A percentile compares a stretch with the other conserved stretches of the same genome.
phyloP scores from a whole-genome alignment of 2,888 invertebrate genomes.

The Apodemia duryi region DNA sequence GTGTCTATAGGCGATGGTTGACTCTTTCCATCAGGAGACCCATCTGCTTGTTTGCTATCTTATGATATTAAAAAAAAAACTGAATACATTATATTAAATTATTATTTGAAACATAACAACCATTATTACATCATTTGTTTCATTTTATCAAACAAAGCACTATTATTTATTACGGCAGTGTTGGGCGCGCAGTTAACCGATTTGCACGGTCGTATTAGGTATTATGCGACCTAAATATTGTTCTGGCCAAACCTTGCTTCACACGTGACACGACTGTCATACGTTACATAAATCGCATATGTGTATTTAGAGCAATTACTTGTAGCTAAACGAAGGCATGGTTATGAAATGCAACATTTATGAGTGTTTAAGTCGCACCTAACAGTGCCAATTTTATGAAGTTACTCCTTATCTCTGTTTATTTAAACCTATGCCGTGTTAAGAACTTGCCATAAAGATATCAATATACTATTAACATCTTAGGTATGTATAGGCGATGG shows the following conservation, averaged over 20 bases:
- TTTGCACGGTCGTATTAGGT: conserved; percentile 44
- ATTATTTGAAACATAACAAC: background rate
- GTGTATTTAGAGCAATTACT: conserved; percentile 16
- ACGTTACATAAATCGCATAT: conserved; percentile 13
- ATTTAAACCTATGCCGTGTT: too few species aligned
- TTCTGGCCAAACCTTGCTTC: conserved; percentile 30
- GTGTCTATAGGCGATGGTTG: too few species aligned
- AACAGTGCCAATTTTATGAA: background rate
- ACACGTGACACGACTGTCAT: conserved; percentile 16
- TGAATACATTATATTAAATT: background rate
- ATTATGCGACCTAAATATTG: conserved; percentile 44
- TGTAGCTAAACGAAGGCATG: background rate
- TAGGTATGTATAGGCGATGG: too few species aligned
- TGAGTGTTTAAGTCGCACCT: background rate
- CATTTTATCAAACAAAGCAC: background rate
- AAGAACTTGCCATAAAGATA: too few species aligned
- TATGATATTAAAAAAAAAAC: background rate
- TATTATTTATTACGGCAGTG: background rate
- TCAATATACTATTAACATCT: too few species aligned
- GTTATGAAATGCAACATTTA: conserved; percentile 12
- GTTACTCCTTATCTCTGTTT: background rate
- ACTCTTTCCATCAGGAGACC: too few species aligned
- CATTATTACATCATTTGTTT: background rate
- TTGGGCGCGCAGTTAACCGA: conserved; percentile 42
- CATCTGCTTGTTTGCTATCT: too few species aligned